These are phyloP conservation scores for Asarcornis scutulata DNA, from an alignment of 2,113 vertebrate genomes.

Conservation along the genomic window DNA sequence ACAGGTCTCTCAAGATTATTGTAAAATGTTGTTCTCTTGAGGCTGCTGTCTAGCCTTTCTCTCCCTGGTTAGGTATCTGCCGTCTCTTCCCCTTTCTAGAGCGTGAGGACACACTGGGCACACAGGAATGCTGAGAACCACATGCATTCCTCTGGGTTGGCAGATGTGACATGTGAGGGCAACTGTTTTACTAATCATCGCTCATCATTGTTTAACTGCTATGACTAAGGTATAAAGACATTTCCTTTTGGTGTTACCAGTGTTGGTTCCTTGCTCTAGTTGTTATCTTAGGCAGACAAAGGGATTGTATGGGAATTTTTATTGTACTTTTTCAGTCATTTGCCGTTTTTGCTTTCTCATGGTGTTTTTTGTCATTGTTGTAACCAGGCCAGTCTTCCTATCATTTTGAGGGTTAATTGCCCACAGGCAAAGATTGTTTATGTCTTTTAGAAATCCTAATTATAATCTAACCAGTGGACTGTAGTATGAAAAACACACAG, in stretches of 20 bases:
- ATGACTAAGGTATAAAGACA: not conserved
- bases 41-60: not conserved
- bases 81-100: no score
- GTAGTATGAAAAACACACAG: not conserved
- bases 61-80: not conserved
- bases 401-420: not conserved
- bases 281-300: not conserved
- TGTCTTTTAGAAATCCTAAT: not conserved
- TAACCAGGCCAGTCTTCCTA: not conserved
- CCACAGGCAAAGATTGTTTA: not conserved
- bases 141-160: accelerated
- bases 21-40: accelerated
- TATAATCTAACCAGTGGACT: not conserved
- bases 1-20: accelerated
- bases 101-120: accelerated
- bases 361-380: not conserved
- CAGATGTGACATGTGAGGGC: accelerated
- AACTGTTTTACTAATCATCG: not conserved
- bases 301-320: not conserved
- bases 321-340: not conserved
- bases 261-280: not conserved
- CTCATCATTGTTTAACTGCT: not conserved
- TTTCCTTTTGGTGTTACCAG: not conserved
- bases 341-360: not conserved
- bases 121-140: not conserved